These are phyloP conservation scores for Caprella mutica DNA, from an alignment of 2,888 invertebrate genomes.

Conservation along the genomic window DNA sequence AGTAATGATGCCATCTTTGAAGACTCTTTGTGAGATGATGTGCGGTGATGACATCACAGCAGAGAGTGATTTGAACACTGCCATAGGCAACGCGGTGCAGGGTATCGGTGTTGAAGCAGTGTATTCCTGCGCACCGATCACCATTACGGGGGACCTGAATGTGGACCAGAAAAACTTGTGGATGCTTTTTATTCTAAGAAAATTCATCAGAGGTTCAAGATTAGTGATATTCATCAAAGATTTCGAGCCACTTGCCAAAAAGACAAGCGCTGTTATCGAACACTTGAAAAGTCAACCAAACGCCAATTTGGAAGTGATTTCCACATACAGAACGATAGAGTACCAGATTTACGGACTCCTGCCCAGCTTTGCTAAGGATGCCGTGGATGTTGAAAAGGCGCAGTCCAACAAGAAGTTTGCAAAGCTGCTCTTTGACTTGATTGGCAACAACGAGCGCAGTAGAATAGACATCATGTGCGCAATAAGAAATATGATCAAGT, in stretches of 20 bases:
- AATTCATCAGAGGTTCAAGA: conserved; percentile 63
- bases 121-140: conserved; percentile 55
- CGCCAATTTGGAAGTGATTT: conserved; percentile 54
- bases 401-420: conserved; percentile 42
- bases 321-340: conserved; percentile 64
- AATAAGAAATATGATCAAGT: conserved; percentile 61
- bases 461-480: conserved; percentile 68
- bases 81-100: conserved; percentile 67
- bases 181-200: conserved; percentile 80
- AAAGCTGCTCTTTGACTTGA: conserved; percentile 21
- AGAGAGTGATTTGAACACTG: conserved; percentile 60
- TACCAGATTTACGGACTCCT: conserved; percentile 83
- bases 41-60: conserved; percentile 12
- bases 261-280: conserved; percentile 44
- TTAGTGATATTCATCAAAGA: conserved; percentile 65
- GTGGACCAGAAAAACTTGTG: conserved; percentile 69
- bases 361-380: conserved; percentile 76
- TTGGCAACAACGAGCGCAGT: conserved; percentile 47
- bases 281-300: conserved; percentile 37
- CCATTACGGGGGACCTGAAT: conserved; percentile 37
- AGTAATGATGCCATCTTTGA: conserved; percentile 41
- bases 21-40: conserved; percentile 13
- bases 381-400: conserved; percentile 59
- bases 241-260: conserved; percentile 67
- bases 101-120: conserved; percentile 62